Conservation (phyloP, 2,888 invertebrate species). For the Morpho helenor region DNA sequence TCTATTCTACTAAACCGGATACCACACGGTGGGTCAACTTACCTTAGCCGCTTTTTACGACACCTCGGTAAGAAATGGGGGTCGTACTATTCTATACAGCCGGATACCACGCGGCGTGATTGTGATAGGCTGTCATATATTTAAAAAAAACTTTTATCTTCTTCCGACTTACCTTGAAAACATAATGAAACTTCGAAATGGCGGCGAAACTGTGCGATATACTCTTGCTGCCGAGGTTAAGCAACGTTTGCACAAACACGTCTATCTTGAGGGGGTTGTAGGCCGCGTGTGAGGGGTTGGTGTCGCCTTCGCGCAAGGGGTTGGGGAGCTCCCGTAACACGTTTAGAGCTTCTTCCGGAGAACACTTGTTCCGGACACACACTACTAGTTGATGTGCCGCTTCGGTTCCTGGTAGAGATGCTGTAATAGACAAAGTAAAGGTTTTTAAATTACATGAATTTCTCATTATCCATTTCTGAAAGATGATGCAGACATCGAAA, state of each 20-base stretch:
- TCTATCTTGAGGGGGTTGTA: slow-evolving; percentile 97
- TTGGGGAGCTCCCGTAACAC: slow-evolving; percentile 93
- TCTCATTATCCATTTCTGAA: too few species aligned
- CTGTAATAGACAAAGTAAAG: slow-evolving; percentile 56
- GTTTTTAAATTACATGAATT: neutral
- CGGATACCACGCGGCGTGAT: too few species aligned
- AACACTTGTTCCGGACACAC: slow-evolving; percentile 93
- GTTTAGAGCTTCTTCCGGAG: slow-evolving; percentile 92
- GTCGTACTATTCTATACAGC: too few species aligned
- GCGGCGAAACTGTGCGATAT: slow-evolving; percentile 99
- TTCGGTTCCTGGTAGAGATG: slow-evolving; percentile 87
- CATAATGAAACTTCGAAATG: slow-evolving; percentile 97
- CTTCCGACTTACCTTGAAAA: slow-evolving; percentile 84
- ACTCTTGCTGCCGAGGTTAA: slow-evolving; percentile 96
- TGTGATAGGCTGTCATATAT: too few species aligned
- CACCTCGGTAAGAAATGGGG: too few species aligned
- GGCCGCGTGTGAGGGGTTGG: slow-evolving; percentile 81
- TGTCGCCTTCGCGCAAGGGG: slow-evolving; percentile 85
- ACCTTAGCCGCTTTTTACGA: too few species aligned
- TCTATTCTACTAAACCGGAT: too few species aligned
- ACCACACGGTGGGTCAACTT: too few species aligned
- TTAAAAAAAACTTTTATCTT: too few species aligned
- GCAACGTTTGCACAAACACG: slow-evolving; percentile 96
- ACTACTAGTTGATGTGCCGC: slow-evolving; percentile 92
- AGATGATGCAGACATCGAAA: too few species aligned